Base-by-base conservation (phyloP, 2,797 vertebrate genomes). In the Pagetopsis macropterus region DNA sequence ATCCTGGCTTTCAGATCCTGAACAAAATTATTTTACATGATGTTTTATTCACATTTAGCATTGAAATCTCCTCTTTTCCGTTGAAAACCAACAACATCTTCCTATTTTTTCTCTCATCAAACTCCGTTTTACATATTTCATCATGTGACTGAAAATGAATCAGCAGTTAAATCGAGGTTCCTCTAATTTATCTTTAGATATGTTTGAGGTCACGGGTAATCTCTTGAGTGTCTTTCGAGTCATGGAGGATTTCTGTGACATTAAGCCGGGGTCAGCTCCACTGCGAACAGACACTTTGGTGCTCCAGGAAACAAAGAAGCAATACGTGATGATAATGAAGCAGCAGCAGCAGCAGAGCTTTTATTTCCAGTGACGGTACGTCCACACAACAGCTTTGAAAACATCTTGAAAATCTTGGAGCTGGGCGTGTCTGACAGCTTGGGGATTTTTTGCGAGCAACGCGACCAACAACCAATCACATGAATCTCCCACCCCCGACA, bases 121-220 rank as follows among this genome's bases (percentile, higher is more conserved):
- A 59, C 13, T 48, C 2, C 40, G 11, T 56, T 51, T 50, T 9
- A 23, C 51, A 56, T 58, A 23, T 27, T 57, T 41, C 55, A 12
- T 65, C 17, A 46, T 12, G 3, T 50, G 7, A 72, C 46, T 60
- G 55, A 62, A 71, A 62, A 70, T n/a, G 41, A 73, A 65, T 48
- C 13, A 23, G 10, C 51, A 55, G 54, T 67, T 68, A 64, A 82
- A 43, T 71, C 5, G 4, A 19, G 51, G 4, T 55, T 71, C 67
- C 19, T 72, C 43, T 64, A 27, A 62, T 40, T 74, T 79, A 82
- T 86, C 64, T 89, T 81, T 70, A 78, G 58, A 79, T 79, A 86
- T 85, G 64, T 86, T 72, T 79, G 62, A 90, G 87, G 85, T 84
- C 88, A 89, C n/a, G 81, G 87, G 74, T 90, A 92, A 91, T 92